Evolutionary conservation across 2,113 vertebrate species (phyloP), one percentile per base, ranked within the genome.

Genomic region (Bufo bufo): DNA sequence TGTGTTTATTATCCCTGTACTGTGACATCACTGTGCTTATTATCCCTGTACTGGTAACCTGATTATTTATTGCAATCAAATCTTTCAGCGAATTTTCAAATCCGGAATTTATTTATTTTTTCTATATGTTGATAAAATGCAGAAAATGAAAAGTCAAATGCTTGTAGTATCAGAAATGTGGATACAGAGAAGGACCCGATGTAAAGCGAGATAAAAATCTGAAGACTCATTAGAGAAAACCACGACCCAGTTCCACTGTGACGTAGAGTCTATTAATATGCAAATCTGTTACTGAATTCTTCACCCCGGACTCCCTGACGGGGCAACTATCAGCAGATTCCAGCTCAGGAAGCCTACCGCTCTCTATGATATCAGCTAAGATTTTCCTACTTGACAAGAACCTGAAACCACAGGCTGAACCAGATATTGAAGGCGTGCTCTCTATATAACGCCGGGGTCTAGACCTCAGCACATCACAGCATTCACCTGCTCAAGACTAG

Each of bases 261-360:
- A 82, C 33, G 79, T 82, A 1, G 14, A 4, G 58, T 63, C 14
- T 23, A 23, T 54, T 16, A 47, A 65, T 50, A 83, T 83, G 61
- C 58, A 83, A 83, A 83, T 83, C 47, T 66, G 0, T 83, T 45
- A 83, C 81, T 65, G 33, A 83, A 23, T 66, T 49, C 56, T 16
- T 43, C 45, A 19, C 9, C 43, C 61, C 12, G 61, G 59, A 10
- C 81, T 69, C 47, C 17, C 52, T 45, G n/a, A 3, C 23, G 3
- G n/a, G 63, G 66, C 20, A 65, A 10, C 23, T 66, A 66, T 19
- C 20, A 65, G 81, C 47, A 83, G 19, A 66, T 69, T 66, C 58
- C 81, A 65, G 81, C 16, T n/a, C 58, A 83, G 81, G 81, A 66
- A 83, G 17, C 59, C 19, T 11, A 3, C 3, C 8, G 17, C 45